Base-by-base conservation (phyloP, 2,888 invertebrate species). In the Gibbula magus region DNA sequence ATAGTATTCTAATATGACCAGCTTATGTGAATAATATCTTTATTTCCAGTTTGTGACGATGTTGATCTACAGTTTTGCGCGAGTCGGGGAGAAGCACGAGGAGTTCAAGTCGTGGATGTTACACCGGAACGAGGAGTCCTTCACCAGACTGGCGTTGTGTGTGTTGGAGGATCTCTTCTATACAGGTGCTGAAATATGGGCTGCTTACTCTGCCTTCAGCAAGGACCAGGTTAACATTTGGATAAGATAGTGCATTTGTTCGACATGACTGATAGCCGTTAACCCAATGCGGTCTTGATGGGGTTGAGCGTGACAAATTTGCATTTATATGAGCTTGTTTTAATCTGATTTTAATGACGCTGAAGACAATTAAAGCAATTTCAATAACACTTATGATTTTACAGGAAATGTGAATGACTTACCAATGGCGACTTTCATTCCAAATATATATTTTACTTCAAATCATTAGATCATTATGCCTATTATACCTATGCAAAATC, bases 81-180 rank as follows among this genome's bases (percentile, higher is more conserved):
- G 82, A 51, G 61, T 83, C 25, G 61, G 81, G 16, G 74, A 79
- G 52, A 78, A 83, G 20, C 83, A 80, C 25, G 51, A 75, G 35
- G 82, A 83, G 39, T 83, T 81, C 53, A 78, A 84, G 51, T 86
- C 85, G n/a, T 89, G 89, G 89, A 85, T 85, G 75, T 83, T 85
- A 29, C 53, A 79, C 29, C 45, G 67, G 3, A 53, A 75, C 3
- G 79, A 78, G 20, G 84, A 85, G 67, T 84, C 85, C 51, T 81
- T 82, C 32, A 25, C 78, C 5, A 77, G 82, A 39, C 75, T 88
- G 25, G 83, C 86, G 4, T 53, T 78, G 18, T 83, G 79, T 67
- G 75, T 88, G 32, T 61, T 89, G 13, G 83, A 80, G 32, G 81
- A 82, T 61, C 79, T 84, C 20, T 77, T 82, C 56, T n/a, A 75